phyloP scores from a whole-genome alignment of 2,888 invertebrate species.

The Dasypogon diadema region DNA sequence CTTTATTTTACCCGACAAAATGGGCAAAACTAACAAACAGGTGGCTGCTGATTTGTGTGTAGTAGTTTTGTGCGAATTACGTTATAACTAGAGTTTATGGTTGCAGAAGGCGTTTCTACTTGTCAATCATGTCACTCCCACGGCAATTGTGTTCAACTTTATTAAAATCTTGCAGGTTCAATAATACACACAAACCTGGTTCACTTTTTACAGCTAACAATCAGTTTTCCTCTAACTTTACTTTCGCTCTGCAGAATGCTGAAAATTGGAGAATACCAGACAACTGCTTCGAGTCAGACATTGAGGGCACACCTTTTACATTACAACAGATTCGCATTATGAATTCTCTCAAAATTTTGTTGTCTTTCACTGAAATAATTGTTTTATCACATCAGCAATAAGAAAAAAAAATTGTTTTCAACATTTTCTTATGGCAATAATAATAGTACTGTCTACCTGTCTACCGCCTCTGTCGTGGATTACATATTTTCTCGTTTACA shows the following conservation, averaged over 20 bases:
- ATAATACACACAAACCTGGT: background rate
- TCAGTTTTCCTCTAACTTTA: background rate
- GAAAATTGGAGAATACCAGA: background rate
- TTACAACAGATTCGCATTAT: background rate
- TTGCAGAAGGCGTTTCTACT: slow-evolving; percentile 14
- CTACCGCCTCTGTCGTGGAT: background rate
- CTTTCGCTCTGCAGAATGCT: background rate
- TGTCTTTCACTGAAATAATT: background rate
- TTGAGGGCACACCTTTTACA: background rate
- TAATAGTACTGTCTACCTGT: background rate
- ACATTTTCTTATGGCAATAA: background rate
- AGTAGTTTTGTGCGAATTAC: background rate
- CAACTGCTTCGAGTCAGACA: background rate
- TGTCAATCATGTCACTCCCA: slow-evolving; percentile 11
- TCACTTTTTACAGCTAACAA: no score
- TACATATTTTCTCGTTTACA: background rate
- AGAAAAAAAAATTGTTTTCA: background rate
- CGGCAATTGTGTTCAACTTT: background rate
- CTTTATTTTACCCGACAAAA: no score
- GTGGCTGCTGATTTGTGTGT: background rate
- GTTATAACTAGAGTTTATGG: background rate
- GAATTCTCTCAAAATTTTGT: background rate
- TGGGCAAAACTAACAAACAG: background rate
- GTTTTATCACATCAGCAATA: background rate
- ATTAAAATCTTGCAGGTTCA: background rate